These are phyloP conservation scores for Corythornis madagascariensis DNA, from an alignment of 2,113 vertebrate genomes.

Conservation along the genomic window DNA sequence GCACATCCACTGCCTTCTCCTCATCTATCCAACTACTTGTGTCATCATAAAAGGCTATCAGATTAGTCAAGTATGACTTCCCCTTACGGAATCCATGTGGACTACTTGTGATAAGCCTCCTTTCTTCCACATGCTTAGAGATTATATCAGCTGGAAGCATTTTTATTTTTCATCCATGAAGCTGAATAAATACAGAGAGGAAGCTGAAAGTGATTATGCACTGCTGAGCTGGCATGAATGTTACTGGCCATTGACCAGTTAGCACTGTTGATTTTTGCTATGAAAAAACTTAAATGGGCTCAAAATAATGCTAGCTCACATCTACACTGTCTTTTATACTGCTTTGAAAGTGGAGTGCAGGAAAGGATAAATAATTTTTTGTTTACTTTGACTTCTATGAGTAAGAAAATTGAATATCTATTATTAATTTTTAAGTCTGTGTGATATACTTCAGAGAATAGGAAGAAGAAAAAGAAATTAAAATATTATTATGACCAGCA, in stretches of 20 bases:
- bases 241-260: neutral
- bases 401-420: neutral
- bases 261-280: neutral
- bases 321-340: neutral
- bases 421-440: neutral
- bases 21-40: no score
- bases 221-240: conserved; percentile 1
- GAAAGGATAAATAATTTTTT: neutral
- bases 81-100: no score
- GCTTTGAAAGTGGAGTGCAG: neutral
- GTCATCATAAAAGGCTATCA: no score
- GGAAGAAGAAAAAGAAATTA: neutral
- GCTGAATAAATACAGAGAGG: conserved; percentile 14
- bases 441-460: neutral
- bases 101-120: no score
- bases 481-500: neutral
- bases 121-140: no score
- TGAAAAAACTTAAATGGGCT: conserved; percentile 23
- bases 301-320: neutral
- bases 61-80: no score
- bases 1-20: no score
- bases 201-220: conserved; percentile 24
- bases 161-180: conserved; percentile 2
- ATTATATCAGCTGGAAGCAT: neutral
- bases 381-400: neutral